Base-by-base conservation (phyloP, 2,797 vertebrate genomes). In the Sparus aurata region DNA sequence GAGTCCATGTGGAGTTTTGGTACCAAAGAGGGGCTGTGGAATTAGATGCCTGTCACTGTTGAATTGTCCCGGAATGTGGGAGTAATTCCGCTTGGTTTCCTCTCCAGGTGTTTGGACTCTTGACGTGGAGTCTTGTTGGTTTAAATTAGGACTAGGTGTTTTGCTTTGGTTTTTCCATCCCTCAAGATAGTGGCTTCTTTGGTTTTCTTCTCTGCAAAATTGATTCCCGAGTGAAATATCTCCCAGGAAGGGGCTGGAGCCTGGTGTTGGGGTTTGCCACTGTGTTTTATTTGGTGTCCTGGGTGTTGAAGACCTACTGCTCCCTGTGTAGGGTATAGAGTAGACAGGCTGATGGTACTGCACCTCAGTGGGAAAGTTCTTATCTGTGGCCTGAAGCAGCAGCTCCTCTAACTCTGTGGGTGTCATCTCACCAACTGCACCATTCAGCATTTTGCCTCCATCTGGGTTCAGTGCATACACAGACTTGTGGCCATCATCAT, bases 331-430 rank as follows among this genome's bases (percentile, higher is more conserved):
- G 0, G 96, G 92, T 60, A 94, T 94, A 46, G 98, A 96, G 75
- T 96, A 99, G 13, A 99, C 98, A 1, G 98, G 97, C 61, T 96
- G 95, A 0, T 99, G 97, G 77, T 97, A 98, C 72, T 97, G 95
- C 3, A 98, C 96, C 16, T 97, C 96, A 47, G 89, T 93, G 54
- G 94, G 93, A 12, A 94, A 89, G 17, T 95, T 95, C 75, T 94
- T 95, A 82, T 97, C 96, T 0, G 95, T 94, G 38, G 97, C 98
- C 91, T 98, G 96, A 62, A 94, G 93, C 55, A 99, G 90, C 46
- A 99, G 94, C 47, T 98, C 97, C 30, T 99, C 97, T 54, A 98
- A 96, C 63, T 99, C 96, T 1, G 95, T 57, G 5, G 93, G 89
- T 2, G 95, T 97, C 85, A 99, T 95, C 72, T 95, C 94, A 65